These are phyloP conservation scores for Tetrax tetrax DNA, from an alignment of 2,113 vertebrate genomes.

Conservation along the genomic window DNA sequence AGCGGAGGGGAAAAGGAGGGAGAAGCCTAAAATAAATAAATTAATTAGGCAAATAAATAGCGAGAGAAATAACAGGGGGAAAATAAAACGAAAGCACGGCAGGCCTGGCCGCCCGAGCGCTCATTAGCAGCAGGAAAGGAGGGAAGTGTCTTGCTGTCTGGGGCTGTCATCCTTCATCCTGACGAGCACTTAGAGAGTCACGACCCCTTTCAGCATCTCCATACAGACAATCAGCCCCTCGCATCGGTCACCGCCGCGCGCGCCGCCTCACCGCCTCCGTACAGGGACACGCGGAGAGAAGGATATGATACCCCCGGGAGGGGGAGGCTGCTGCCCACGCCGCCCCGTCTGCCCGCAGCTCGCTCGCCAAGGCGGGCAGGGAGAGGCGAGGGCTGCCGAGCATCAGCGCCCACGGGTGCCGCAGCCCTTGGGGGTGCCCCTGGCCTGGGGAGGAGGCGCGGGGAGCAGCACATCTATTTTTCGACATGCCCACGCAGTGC, in stretches of 20 bases:
- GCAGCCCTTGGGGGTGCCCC: accelerated
- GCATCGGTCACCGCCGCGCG: constrained; percentile 66
- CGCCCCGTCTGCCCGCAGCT: neutral
- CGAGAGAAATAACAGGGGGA: neutral
- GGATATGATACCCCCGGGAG: neutral
- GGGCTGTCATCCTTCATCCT: constrained; percentile 79
- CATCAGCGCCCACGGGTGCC: accelerated
- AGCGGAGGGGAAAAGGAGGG: neutral
- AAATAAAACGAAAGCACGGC: neutral
- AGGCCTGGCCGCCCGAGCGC: constrained; percentile 55
- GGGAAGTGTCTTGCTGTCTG: constrained; percentile 76
- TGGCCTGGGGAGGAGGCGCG: accelerated
- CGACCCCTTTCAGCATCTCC: constrained; percentile 81
- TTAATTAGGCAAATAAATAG: constrained; percentile 2
- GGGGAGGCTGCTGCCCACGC: neutral
- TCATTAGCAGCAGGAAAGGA: constrained; percentile 72
- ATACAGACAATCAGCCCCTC: constrained; percentile 72
- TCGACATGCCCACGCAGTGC: accelerated
- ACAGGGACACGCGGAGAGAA: neutral
- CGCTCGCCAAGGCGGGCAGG: accelerated
- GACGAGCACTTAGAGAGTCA: constrained; percentile 80
- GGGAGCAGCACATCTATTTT: accelerated
- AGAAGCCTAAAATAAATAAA: neutral
- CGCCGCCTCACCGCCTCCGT: neutral
- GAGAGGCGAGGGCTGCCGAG: accelerated